A percentile compares a stretch with the other conserved stretches of the same genome.
These are phyloP conservation scores for Zeus faber DNA, from an alignment of 2,113 vertebrate genomes.

Conservation along the genomic window DNA sequence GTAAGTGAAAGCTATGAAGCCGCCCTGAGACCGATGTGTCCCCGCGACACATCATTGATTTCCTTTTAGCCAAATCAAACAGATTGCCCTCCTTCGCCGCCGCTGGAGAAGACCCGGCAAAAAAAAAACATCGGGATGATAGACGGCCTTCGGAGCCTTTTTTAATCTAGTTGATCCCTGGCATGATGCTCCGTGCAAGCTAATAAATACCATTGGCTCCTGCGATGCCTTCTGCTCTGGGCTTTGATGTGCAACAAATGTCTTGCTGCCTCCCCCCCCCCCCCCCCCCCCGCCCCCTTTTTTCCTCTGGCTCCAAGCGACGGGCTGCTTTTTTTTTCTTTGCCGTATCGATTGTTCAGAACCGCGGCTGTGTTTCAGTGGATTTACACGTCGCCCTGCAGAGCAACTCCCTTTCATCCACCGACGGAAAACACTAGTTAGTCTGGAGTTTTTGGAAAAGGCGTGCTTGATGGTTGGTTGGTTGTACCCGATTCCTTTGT, in stretches of 20 bases:
- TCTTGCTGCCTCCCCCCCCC: slow-evolving; percentile 28
- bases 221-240: slow-evolving; percentile 20
- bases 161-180: slow-evolving; percentile 52
- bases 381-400: slow-evolving; percentile 44
- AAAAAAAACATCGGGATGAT: slow-evolving; percentile 26
- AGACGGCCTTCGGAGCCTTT: slow-evolving; percentile 32
- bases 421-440: too few relatives aligned
- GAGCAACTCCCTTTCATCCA: slow-evolving; percentile 22
- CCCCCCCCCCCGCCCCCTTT: slow-evolving; percentile 3
- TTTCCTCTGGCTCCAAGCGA: slow-evolving; percentile 31
- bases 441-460: too few relatives aligned
- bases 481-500: too few relatives aligned
- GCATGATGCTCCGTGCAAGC: slow-evolving; percentile 17
- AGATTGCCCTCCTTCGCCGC: slow-evolving; percentile 4
- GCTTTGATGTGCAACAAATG: slow-evolving; percentile 48
- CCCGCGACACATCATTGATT: not conserved
- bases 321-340: slow-evolving; percentile 37
- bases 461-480: too few relatives aligned
- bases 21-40: not conserved
- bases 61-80: slow-evolving; percentile 18
- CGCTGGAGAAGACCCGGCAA: slow-evolving; percentile 10
- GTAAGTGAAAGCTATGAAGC: not conserved
- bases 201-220: slow-evolving; percentile 30
- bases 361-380: slow-evolving; percentile 35
- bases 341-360: slow-evolving; percentile 58